Conservation (phyloP, 2,797 vertebrate genomes). For the Todus mexicanus region DNA sequence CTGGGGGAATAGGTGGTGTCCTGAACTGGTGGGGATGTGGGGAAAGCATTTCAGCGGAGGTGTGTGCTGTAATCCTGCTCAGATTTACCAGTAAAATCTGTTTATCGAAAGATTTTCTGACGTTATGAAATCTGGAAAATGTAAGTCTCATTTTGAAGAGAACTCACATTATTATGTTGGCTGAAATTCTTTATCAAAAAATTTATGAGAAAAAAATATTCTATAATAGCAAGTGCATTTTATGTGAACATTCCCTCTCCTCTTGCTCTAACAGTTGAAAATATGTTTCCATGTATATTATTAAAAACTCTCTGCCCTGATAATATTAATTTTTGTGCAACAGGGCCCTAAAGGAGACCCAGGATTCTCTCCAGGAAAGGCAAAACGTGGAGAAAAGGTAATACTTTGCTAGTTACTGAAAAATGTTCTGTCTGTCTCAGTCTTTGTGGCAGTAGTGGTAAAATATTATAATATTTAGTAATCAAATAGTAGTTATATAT, state of each 20-base stretch:
- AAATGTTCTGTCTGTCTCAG: neutral
- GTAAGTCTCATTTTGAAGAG: neutral
- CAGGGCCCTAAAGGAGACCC: slow-evolving; percentile 94
- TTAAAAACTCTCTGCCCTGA: neutral
- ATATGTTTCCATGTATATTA: neutral
- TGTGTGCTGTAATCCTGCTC: neutral
- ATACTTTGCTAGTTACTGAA: neutral
- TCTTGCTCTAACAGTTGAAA: neutral
- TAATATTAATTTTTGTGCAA: slow-evolving; percentile 9
- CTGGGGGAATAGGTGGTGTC: neutral
- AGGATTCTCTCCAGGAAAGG: slow-evolving; percentile 88
- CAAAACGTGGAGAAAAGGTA: slow-evolving; percentile 88
- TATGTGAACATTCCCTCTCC: neutral
- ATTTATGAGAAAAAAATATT: neutral
- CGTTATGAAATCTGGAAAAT: neutral
- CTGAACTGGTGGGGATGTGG: neutral
- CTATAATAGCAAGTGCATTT: neutral
- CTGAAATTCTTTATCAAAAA: neutral
- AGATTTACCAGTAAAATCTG: neutral
- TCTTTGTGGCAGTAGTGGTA: no score
- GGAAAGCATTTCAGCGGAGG: neutral
- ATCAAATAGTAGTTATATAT: no score
- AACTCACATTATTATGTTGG: neutral
- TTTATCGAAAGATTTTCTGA: neutral
- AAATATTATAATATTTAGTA: no score